These are phyloP conservation scores for Panthera tigris DNA, from an alignment of 2,113 vertebrate species.

Conservation along the genomic window DNA sequence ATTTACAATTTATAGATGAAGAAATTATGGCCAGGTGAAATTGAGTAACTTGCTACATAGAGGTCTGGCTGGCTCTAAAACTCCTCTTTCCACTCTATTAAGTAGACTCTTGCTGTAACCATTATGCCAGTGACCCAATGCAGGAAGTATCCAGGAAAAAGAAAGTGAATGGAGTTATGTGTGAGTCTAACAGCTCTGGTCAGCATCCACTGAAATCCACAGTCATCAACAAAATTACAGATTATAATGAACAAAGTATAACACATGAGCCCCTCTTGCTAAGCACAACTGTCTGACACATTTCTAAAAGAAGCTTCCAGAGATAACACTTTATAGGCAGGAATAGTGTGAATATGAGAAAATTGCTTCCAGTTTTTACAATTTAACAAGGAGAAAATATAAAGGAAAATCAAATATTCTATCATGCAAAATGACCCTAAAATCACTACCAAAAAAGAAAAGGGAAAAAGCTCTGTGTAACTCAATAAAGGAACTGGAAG, in stretches of 20 bases:
- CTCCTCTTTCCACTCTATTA: background rate
- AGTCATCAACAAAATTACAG: background rate
- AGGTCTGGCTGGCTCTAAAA: background rate
- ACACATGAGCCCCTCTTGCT: background rate
- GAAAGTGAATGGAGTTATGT: background rate
- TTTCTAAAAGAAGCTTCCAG: slow-evolving; percentile 58
- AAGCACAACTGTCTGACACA: slow-evolving; percentile 42
- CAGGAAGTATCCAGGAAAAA: background rate
- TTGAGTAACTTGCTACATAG: background rate
- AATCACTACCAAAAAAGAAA: background rate
- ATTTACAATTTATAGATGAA: background rate
- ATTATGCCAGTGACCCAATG: background rate
- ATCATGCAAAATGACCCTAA: background rate
- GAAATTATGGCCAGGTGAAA: slow-evolving; percentile 8
- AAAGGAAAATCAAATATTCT: background rate
- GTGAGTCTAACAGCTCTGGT: background rate
- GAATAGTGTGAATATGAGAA: slow-evolving; percentile 31
- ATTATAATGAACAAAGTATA: background rate
- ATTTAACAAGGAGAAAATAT: slow-evolving; percentile 6
- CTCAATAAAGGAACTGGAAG: background rate
- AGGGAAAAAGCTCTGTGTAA: background rate
- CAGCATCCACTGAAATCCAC: background rate
- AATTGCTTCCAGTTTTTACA: background rate
- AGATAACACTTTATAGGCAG: slow-evolving; percentile 41
- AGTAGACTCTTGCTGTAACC: background rate